phyloP scores from a whole-genome alignment of 2,888 invertebrate genomes.

The Gari tellinella region DNA sequence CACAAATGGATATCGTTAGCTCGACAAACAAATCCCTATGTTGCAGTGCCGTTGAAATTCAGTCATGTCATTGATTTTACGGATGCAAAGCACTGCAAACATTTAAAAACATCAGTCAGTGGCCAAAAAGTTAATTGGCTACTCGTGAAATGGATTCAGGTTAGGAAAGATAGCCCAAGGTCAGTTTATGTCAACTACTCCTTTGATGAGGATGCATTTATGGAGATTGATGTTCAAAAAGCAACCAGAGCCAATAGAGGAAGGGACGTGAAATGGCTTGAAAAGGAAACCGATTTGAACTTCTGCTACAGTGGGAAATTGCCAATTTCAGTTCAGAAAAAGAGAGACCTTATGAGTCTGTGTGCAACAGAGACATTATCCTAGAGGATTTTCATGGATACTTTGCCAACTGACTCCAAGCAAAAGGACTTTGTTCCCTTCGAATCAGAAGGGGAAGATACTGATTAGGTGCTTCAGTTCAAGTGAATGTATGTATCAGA shows the following conservation, averaged over 20 bases:
- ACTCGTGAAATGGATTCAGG: constrained; percentile 1
- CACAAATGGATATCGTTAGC: constrained; percentile 56
- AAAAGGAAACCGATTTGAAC: background rate
- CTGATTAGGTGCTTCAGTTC: too few species aligned
- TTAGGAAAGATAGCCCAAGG: background rate
- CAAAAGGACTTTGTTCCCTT: too few species aligned
- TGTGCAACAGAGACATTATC: background rate
- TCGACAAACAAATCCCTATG: constrained; percentile 21
- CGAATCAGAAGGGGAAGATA: too few species aligned
- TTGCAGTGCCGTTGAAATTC: constrained; percentile 21
- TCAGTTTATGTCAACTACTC: constrained; percentile 3
- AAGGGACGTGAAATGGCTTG: too few species aligned
- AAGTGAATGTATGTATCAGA: too few species aligned
- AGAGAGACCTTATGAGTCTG: background rate
- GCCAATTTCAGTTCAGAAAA: constrained; percentile 2
- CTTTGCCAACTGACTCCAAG: too few species aligned
- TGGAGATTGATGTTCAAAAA: background rate
- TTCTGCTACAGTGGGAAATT: background rate
- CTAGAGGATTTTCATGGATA: constrained; percentile 2
- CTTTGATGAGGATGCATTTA: background rate
- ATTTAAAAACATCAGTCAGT: background rate
- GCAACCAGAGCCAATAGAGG: too few species aligned
- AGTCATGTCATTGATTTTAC: constrained; percentile 30
- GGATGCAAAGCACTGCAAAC: background rate
- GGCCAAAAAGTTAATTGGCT: background rate